phyloP scores from a whole-genome alignment of 1,140 invertebrate genomes.

The Danaus plexippus region DNA sequence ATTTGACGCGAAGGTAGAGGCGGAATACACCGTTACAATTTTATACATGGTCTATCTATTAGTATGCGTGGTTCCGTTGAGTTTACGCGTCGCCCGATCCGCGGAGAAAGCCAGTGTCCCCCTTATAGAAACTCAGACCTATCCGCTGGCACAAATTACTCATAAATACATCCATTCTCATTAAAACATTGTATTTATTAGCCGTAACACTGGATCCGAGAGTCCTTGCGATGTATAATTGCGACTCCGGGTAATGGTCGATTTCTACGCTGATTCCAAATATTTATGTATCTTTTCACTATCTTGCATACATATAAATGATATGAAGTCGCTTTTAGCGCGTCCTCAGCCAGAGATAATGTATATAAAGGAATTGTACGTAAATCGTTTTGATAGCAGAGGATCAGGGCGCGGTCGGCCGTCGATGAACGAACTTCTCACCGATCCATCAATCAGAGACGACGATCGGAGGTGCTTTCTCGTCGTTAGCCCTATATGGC shows the following conservation, averaged over 20 bases:
- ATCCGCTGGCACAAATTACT: slow-evolving; percentile 46
- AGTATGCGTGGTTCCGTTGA: slow-evolving; percentile 55
- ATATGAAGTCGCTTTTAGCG: neutral
- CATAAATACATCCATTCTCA: slow-evolving; percentile 48
- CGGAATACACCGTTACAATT: slow-evolving; percentile 61
- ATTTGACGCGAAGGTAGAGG: slow-evolving; percentile 37
- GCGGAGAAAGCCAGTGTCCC: slow-evolving; percentile 56
- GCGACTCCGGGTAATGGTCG: slow-evolving; percentile 29
- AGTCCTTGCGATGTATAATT: slow-evolving; percentile 43
- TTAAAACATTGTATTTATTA: slow-evolving; percentile 44
- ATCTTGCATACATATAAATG: slow-evolving; percentile 6
- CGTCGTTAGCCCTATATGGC: slow-evolving; percentile 70
- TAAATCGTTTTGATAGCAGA: slow-evolving; percentile 15
- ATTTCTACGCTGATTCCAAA: slow-evolving; percentile 16
- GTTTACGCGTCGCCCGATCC: slow-evolving; percentile 43
- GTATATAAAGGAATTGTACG: slow-evolving; percentile 17
- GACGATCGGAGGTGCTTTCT: slow-evolving; percentile 64
- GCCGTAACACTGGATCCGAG: slow-evolving; percentile 33
- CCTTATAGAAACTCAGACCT: slow-evolving; percentile 42
- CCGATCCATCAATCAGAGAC: slow-evolving; percentile 58
- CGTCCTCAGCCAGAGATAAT: slow-evolving; percentile 1
- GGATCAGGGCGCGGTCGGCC: slow-evolving; percentile 29
- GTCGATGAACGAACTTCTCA: slow-evolving; percentile 31
- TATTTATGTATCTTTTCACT: slow-evolving; percentile 10
- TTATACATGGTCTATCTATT: slow-evolving; percentile 57